Base-by-base conservation (phyloP, 2,888 invertebrate species). In the Chymomyza fuscimana region DNA sequence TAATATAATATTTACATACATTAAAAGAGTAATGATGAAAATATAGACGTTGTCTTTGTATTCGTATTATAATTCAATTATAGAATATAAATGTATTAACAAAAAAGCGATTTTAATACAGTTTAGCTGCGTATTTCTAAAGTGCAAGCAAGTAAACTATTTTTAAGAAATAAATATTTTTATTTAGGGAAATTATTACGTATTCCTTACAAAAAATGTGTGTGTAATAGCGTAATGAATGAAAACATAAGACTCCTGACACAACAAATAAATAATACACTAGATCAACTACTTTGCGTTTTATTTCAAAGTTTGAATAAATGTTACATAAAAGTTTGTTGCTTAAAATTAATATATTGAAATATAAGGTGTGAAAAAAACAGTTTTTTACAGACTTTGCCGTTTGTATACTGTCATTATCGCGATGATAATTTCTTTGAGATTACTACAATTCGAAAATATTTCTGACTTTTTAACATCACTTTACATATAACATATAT, bases 201-300 rank as follows among this genome's bases (percentile, higher is more conserved):
- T 64, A 64, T 74, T 12, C 40, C 40, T 75, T 58, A 58, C 12
- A 58, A 58, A 25, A 54, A 16, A 6, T 19, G 5, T 54, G 7
- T 54, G 61, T 76, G 72, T 61, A 65, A 74, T 58, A 54, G n/a
- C 12, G 52, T 54, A 54, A 54, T 54, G 15, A 75, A 78, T 82
- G 79, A 86, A 84, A 84, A 84, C 86, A 84, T 86, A 79, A 83
- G 86, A 83, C 83, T 83, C 78, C 84, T 83, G 81, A 86, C 80
- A 22, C 61, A 67, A n/a, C 16, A 59, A 74, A 70, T 50, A 76
- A 56, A 65, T 63, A 70, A 61, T 59, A 82, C 73, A 86, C 70
- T 83, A 83, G 80, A 80, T 68, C 75, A 79, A 69, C 56, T 16
- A 73, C 56, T 52, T 15, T 50, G 4, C 52, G 16, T 50, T 15